Evolutionary conservation across 2,797 vertebrate species (phyloP).

Genomic region (Rhabdomys pumilio): DNA sequence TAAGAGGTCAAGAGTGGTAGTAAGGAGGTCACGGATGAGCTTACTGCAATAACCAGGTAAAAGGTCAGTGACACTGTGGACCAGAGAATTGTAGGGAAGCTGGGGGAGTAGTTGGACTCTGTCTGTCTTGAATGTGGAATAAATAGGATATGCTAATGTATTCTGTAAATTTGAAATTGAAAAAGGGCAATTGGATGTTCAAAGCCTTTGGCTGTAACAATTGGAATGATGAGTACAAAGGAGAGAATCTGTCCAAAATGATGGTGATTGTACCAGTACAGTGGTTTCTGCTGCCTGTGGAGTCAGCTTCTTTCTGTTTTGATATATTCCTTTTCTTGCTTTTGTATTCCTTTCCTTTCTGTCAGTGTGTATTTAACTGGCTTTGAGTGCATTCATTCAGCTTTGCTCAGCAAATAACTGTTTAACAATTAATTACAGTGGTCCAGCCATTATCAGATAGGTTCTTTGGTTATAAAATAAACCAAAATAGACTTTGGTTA

Average conservation of each 20-base stretch:
- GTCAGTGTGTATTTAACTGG: constrained; percentile 30
- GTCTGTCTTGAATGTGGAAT: constrained; percentile 43
- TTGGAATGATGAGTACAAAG: not conserved
- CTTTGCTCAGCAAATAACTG: constrained; percentile 52
- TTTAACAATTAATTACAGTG: constrained; percentile 30
- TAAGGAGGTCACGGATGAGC: not conserved
- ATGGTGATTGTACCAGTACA: not conserved
- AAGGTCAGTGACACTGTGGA: constrained; percentile 4
- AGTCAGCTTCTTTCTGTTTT: not conserved
- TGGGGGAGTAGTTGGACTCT: constrained; percentile 34
- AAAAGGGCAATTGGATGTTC: constrained; percentile 23
- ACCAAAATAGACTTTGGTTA: constrained; percentile 4
- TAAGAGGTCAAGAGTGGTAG: not conserved
- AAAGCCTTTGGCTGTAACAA: constrained; percentile 6
- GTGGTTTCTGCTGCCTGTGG: not conserved
- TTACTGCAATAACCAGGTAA: not conserved
- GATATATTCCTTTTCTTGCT: constrained; percentile 9
- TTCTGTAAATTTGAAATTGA: constrained; percentile 9
- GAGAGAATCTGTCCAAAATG: not conserved
- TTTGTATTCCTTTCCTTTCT: constrained; percentile 45
- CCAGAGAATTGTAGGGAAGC: constrained; percentile 31
- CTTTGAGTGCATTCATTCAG: constrained; percentile 50
- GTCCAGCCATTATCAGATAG: constrained; percentile 10
- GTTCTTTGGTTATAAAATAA: constrained; percentile 33
- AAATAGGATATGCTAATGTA: not conserved